Evolutionary conservation across 1,140 invertebrate genomes (phyloP).

Genomic region (Musca domestica): DNA sequence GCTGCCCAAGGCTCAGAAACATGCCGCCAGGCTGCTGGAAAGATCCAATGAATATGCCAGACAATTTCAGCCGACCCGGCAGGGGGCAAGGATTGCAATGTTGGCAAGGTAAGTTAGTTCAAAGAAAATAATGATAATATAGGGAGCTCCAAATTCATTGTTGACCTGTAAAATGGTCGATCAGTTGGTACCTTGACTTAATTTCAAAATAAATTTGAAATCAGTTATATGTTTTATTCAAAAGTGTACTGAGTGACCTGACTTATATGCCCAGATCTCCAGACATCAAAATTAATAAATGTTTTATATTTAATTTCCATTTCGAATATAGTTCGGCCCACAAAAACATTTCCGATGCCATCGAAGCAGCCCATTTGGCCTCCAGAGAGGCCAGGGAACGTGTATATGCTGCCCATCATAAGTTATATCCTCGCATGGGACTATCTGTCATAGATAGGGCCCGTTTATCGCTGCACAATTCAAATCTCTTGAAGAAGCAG

Average conservation of each 20-base stretch:
- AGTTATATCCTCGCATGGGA: constrained; percentile 47
- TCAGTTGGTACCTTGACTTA: no score
- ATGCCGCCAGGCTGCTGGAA: constrained; percentile 63
- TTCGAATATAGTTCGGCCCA: constrained; percentile 67
- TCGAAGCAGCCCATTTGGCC: constrained; percentile 64
- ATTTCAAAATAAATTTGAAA: no score
- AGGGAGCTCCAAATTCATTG: neutral
- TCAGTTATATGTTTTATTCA: no score
- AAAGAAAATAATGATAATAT: neutral
- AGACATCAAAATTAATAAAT: no score
- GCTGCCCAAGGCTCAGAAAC: constrained; percentile 60
- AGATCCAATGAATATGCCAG: constrained; percentile 64
- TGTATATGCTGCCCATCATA: constrained; percentile 50
- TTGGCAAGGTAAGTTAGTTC: constrained; percentile 53
- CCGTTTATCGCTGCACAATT: constrained; percentile 51
- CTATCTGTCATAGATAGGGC: constrained; percentile 56
- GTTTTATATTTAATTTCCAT: constrained; percentile 12
- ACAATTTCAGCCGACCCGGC: constrained; percentile 49
- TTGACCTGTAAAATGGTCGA: no score
- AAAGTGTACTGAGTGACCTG: no score
- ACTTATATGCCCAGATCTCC: no score
- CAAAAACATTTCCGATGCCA: constrained; percentile 71
- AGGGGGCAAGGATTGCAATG: constrained; percentile 49
- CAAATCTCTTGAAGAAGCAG: constrained; percentile 51
- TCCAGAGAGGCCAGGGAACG: constrained; percentile 61